Conservation (phyloP, 2,113 vertebrate species). For the Silurus glanis region DNA sequence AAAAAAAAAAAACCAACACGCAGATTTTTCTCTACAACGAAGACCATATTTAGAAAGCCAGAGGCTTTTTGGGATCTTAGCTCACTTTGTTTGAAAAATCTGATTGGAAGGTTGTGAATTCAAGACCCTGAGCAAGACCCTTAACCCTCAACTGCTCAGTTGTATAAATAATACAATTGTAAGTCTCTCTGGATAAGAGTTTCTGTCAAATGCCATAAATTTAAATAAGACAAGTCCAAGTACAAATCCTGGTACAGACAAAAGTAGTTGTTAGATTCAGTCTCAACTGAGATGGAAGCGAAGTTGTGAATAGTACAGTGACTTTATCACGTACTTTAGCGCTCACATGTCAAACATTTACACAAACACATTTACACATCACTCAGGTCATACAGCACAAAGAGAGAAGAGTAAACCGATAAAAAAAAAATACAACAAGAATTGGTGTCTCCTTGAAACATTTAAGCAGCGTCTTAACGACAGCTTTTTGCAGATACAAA, state of each 20-base stretch:
- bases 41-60: background rate
- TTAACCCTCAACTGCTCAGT: no score
- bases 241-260: background rate
- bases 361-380: background rate
- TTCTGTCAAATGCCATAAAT: background rate
- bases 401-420: background rate
- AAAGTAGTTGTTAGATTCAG: background rate
- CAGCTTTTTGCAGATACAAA: slow-evolving; percentile 11
- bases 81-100: no score
- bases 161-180: no score
- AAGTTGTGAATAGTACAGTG: background rate
- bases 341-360: background rate
- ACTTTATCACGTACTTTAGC: background rate
- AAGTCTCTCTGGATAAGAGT: no score
- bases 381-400: background rate
- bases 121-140: background rate
- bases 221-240: background rate
- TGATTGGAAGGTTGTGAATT: no score
- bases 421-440: background rate
- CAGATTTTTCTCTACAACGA: background rate
- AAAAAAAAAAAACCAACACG: background rate
- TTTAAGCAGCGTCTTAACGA: background rate
- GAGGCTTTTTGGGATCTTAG: no score
- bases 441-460: background rate
- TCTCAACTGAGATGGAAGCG: background rate